Percentiles rank a stretch among this genome's conserved stretches.
Conservation (phyloP, 2,797 vertebrate species). For the Sarcophilus harrisii region DNA sequence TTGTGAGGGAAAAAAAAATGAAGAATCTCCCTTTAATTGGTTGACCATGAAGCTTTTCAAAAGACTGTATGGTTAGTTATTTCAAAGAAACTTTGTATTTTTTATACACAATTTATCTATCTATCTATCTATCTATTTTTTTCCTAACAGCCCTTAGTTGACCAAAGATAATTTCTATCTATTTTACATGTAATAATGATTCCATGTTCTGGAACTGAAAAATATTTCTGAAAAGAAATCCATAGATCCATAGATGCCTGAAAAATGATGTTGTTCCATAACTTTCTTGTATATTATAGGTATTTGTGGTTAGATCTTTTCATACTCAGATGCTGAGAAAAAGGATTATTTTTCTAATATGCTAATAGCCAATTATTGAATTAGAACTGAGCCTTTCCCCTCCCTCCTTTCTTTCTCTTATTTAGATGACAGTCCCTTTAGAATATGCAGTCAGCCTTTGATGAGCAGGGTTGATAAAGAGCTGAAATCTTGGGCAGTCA, state of each 20-base stretch:
- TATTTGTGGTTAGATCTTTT: not conserved
- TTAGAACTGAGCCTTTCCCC: not conserved
- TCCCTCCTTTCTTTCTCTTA: not conserved
- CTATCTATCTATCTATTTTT: too few relatives aligned
- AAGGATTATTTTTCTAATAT: not conserved
- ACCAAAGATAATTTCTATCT: not conserved
- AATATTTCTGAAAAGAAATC: slow-evolving; percentile 65
- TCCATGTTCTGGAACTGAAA: not conserved
- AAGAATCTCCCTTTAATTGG: not conserved
- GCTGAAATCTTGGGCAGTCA: not conserved
- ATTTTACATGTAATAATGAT: not conserved
- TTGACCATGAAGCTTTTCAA: not conserved
- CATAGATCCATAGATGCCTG: not conserved
- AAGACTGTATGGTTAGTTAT: not conserved
- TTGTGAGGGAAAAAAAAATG: not conserved
- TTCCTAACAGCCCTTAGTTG: not conserved
- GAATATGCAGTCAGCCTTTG: not conserved
- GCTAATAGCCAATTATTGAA: not conserved
- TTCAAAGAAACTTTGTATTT: not conserved
- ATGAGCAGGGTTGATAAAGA: not conserved
- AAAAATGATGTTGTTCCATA: not conserved
- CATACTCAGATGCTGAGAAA: not conserved
- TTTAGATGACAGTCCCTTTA: not conserved
- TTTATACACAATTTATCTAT: too few relatives aligned
- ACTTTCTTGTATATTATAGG: not conserved